phyloP scores from a whole-genome alignment of 1,140 invertebrate species.

The Hylaeus anthracinus region DNA sequence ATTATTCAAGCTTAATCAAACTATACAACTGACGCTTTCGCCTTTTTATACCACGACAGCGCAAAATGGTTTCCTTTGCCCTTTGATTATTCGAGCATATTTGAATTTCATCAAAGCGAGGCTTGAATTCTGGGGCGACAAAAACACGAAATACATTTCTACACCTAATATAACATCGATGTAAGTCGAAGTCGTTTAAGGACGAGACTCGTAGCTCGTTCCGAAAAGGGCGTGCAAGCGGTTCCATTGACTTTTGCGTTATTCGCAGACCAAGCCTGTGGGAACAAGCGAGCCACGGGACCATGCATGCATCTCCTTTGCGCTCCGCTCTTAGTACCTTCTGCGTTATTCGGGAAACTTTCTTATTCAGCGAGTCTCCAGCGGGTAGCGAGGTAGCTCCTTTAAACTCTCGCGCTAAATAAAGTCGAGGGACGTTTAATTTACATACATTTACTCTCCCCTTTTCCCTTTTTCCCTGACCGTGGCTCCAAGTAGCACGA shows the following conservation, averaged over 20 bases:
- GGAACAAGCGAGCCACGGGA: constrained; percentile 7
- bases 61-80: too few relatives aligned
- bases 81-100: too few relatives aligned
- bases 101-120: too few relatives aligned
- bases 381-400: constrained; percentile 44
- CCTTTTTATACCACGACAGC: too few relatives aligned
- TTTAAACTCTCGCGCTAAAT: constrained; percentile 69
- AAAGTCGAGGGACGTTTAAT: constrained; percentile 70
- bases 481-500: neutral
- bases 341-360: constrained; percentile 29
- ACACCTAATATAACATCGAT: too few relatives aligned
- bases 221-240: too few relatives aligned
- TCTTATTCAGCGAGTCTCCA: constrained; percentile 53
- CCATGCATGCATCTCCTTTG: constrained; percentile 7
- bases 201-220: too few relatives aligned
- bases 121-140: too few relatives aligned
- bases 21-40: too few relatives aligned
- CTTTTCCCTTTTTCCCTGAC: neutral
- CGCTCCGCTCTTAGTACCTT: neutral
- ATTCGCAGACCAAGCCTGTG: constrained; percentile 18
- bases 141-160: too few relatives aligned
- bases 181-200: too few relatives aligned
- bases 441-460: constrained; percentile 65
- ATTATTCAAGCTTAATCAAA: too few relatives aligned
- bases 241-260: neutral